Base-by-base conservation (phyloP, 2,113 vertebrate species). In the Tragelaphus scriptus region DNA sequence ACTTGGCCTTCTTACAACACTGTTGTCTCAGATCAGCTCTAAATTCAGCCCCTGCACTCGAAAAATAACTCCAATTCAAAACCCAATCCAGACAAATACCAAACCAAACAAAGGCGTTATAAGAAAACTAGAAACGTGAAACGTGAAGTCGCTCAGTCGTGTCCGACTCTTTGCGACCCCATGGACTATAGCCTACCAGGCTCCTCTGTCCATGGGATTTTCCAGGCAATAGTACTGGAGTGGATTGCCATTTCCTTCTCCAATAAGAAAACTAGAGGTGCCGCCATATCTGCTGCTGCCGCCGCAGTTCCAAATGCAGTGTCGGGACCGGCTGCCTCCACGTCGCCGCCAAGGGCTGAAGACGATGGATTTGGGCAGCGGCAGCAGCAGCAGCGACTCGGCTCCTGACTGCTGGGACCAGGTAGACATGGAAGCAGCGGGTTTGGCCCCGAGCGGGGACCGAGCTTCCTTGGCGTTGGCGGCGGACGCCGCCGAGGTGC, bases 321-420 rank as follows among this genome's bases (percentile, higher is more conserved):
- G 87, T 97, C 19, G 40, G 91, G 47, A 65, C 79, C 61, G 17
- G 87, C 95, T 90, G 94, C 94, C 36, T 55, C 53, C 8, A 32
- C 16, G 19, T 79, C 65, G 82, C 93, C 3, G 53, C 96, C 96
- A n/a, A 97, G 94, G 81, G 94, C 61, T 71, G 65, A 51, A 58
- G 86, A 96, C 82, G 61, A 97, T 98, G 97, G 96, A 98, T 96
- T 85, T 79, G 6, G 86, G 95, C 79, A 97, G 99, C 49, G 9
- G 49, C 49, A 10, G 47, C 47, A 47, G 47, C 98, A 98, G 99
- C 88, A 99, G 98, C 99, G 99, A 99, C 98, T 99, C 99, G 97
- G 99, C 99, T 96, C 99, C 99, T 91, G 99, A 99, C 98, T 99
- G 99, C 97, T 99, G 99, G 99, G 99, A 99, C 97, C 99, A 99